phyloP scores from a whole-genome alignment of 1,140 invertebrate genomes.

The Drosophila erecta region DNA sequence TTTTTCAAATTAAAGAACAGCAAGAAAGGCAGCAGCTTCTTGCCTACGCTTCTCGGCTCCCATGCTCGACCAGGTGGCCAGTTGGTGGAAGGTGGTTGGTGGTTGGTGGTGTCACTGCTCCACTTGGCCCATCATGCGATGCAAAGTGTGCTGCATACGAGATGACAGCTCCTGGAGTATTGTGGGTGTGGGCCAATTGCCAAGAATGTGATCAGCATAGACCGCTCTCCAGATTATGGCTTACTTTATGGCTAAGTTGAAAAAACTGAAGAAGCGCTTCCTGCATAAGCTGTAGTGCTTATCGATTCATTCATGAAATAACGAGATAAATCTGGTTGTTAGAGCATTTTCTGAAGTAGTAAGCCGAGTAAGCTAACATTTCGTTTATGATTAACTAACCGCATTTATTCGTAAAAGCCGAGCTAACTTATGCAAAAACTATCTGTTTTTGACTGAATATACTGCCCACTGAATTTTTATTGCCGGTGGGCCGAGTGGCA shows the following conservation, averaged over 20 bases:
- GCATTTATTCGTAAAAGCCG: neutral
- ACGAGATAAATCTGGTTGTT: no score
- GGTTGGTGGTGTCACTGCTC: slow-evolving; percentile 21
- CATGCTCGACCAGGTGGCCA: slow-evolving; percentile 14
- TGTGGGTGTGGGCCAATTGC: slow-evolving; percentile 12
- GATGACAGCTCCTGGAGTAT: slow-evolving; percentile 8
- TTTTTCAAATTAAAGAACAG: slow-evolving; percentile 73
- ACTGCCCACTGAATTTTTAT: slow-evolving; percentile 5
- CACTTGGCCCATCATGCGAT: slow-evolving; percentile 41
- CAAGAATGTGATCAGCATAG: slow-evolving; percentile 16
- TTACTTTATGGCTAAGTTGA: neutral
- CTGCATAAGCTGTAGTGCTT: no score
- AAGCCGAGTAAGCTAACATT: no score
- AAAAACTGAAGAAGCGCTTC: no score
- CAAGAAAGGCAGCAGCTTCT: slow-evolving; percentile 16
- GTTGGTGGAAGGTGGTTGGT: neutral
- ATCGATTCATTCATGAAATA: no score
- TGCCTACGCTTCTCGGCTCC: slow-evolving; percentile 35
- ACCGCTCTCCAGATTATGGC: neutral
- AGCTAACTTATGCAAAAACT: neutral
- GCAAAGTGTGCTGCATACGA: slow-evolving; percentile 34
- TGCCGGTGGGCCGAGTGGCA: neutral
- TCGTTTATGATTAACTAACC: neutral
- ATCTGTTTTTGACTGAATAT: neutral
- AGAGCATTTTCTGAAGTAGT: no score